Evolutionary conservation across 2,888 invertebrate species (phyloP).

Genomic region (Hofmannophila pseudospretella): DNA sequence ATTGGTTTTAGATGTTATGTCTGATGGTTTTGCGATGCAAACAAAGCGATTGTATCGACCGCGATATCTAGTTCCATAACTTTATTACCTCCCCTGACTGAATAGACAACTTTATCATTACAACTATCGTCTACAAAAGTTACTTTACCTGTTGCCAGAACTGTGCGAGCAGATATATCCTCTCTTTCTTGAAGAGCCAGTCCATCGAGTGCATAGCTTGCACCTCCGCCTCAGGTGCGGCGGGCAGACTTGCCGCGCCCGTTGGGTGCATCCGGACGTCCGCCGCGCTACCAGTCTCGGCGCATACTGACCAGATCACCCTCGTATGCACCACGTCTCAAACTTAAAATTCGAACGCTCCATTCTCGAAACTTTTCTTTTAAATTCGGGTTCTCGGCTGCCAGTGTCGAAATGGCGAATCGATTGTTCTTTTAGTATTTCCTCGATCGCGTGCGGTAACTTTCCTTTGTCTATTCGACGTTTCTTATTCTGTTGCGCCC

Average conservation of each 20-base stretch:
- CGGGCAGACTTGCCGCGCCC: constrained; percentile 84
- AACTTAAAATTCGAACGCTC: constrained; percentile 31
- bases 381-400: constrained; percentile 19
- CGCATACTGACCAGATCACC: constrained; percentile 48
- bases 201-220: constrained; percentile 97
- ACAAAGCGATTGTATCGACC: too few species aligned
- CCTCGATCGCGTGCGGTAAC: constrained; percentile 36
- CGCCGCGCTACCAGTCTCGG: constrained; percentile 50
- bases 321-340: constrained; percentile 19
- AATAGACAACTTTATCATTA: too few species aligned
- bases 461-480: constrained; percentile 31
- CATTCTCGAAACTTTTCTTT: constrained; percentile 26
- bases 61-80: too few species aligned
- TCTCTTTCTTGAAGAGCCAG: constrained; percentile 97
- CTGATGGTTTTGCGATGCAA: too few species aligned
- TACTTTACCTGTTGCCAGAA: constrained; percentile 95
- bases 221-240: constrained; percentile 92
- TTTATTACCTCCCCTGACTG: too few species aligned
- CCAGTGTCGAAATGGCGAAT: constrained; percentile 29
- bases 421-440: constrained; percentile 48
- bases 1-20: too few species aligned
- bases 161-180: constrained; percentile 95
- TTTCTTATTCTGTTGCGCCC: constrained; percentile 54
- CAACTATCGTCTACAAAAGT: not conserved
- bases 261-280: constrained; percentile 86